Evolutionary conservation across 2,888 invertebrate species (phyloP), one percentile per base, ranked within the genome.

Genomic region (Drosophila putrida): DNA sequence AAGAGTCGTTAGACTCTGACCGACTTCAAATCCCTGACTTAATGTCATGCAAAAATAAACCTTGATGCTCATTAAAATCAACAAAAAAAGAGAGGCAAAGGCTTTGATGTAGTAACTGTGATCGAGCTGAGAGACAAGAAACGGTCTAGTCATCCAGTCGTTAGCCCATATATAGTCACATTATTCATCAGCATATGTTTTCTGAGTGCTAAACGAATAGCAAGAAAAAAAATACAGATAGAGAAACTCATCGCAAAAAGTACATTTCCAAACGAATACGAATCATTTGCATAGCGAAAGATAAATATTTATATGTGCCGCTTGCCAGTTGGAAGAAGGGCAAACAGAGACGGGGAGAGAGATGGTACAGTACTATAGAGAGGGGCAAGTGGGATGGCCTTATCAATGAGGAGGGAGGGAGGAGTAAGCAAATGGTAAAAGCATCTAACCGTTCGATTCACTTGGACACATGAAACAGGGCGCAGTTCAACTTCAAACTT

Each of bases 241-340:
- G 38, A 61, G 28, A 43, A 35, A 35, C 59, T 27, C 38, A 31
- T 41, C 27, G 70, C 70, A 61, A 71, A 63, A 71, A 59, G 54
- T 44, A 57, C 55, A 65, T 64, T 38, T 60, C 33, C 27, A 61
- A 74, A 61, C 53, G 61, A 83, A 74, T 64, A 51, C 50, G 47
- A 82, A 71, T 66, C 67, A 87, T 82, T 82, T 82, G 85, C 88
- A 87, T 84, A 79, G 80, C 13, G 31, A 35, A 64, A 82, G 67
- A 88, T 88, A 88, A 82, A 88, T 82, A 85, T 85, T 82, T 85
- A 85, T 76, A 58, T 53, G 10, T 51, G 31, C 31, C 31, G 31
- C 31, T 31, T 31, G 31, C 31, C 31, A 31, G 31, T 13, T 43
- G 54, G 11, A 55, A 25, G 41, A 55, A 43, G 54, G 33, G 43